phyloP scores from a whole-genome alignment of 2,888 invertebrate genomes.

The Hirtodrosophila histrioides region DNA sequence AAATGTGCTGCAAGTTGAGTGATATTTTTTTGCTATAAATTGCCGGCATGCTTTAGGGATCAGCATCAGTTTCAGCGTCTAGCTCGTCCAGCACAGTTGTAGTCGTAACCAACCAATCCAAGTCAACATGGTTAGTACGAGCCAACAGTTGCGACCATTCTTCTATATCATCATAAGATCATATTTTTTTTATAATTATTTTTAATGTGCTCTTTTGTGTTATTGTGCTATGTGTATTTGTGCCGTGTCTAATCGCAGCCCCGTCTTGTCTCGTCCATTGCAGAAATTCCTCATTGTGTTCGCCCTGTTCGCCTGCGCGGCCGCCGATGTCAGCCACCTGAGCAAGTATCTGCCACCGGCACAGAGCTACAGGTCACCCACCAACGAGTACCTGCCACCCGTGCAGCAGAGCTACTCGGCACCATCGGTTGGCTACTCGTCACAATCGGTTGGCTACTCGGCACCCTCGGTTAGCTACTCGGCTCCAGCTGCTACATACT shows the following conservation, averaged over 20 bases:
- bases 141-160: not conserved
- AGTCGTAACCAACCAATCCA: conserved; percentile 42
- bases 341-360: conserved; percentile 76
- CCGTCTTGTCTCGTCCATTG: conserved; percentile 39
- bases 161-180: not conserved
- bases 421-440: conserved; percentile 45
- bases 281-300: conserved; percentile 82
- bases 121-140: conserved; percentile 77
- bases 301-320: conserved; percentile 77
- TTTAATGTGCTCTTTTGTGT: conserved; percentile 6
- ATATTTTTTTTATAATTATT: conserved; percentile 16
- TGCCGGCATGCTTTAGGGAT: conserved; percentile 71
- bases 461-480: conserved; percentile 46
- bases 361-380: conserved; percentile 53
- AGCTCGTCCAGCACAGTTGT: conserved; percentile 79
- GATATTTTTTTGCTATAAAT: conserved; percentile 79
- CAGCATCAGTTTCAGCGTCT: conserved; percentile 83
- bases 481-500: conserved; percentile 40
- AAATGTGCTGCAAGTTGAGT: conserved; percentile 62
- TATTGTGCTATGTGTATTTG: conserved; percentile 23
- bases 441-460: conserved; percentile 45
- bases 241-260: conserved; percentile 28
- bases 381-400: conserved; percentile 78
- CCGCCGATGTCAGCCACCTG: conserved; percentile 83
- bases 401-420: conserved; percentile 52